Base-by-base conservation (phyloP, 2,888 invertebrate species). In the Xiphydria camelus region DNA sequence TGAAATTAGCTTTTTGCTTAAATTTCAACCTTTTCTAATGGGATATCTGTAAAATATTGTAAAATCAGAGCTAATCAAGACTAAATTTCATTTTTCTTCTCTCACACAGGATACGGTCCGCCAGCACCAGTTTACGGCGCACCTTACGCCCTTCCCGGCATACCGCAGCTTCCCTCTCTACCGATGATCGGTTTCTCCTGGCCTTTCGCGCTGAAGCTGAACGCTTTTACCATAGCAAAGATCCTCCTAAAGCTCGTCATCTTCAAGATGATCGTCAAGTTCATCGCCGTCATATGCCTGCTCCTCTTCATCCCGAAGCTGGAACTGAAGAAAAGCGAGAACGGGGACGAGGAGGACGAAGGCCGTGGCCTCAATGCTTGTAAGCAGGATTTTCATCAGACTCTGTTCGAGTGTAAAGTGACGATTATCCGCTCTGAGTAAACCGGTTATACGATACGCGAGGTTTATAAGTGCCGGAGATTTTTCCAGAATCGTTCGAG, bases 241-340 rank as follows among this genome's bases (percentile, higher is more conserved):
- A 81, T 90, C 45, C 63, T 90, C 44, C 72, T 90, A 22, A 91
- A 91, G 69, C 71, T 90, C 38, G 76, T 90, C 3, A 85, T 91
- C 57, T 89, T 91, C 70, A 91, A 91, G 75, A 87, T 90, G 75
- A 83, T 89, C 39, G 85, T 91, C 45, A 88, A 89, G 59, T 89
- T 90, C 75, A 83, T 90, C 29, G 89, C 86, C 0, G 79, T 89
- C 4, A 82, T 89, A 59, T 89, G 86, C 65, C 78, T 90, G 66
- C 73, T 91, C 57, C 75, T 91, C 39, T 88, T 90, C 66, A 83
- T 90, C 53, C 90, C 91, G 1, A 87, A 87, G 68, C 71, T 88
- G 15, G 80, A 83, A 45, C 60, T 68, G 3, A 65, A 63, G 6
- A 70, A 68, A 50, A 56, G 61, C 10, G 57, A 52, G 3, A 80